Evolutionary conservation across 2,797 vertebrate genomes (phyloP), one percentile per base, ranked within the genome.

Genomic region (Argyrosomus regius): DNA sequence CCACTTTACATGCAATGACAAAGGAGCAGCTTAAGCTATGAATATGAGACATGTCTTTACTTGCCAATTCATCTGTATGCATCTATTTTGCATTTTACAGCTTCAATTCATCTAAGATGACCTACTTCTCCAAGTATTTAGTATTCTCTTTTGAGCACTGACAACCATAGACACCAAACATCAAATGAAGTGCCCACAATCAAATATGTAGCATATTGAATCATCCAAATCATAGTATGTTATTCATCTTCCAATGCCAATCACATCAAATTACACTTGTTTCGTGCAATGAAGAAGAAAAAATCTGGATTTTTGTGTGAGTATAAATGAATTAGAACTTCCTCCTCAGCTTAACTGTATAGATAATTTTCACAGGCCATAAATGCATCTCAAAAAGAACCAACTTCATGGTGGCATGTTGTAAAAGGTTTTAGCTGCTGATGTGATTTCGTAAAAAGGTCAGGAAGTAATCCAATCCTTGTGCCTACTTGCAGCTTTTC

Each of bases 401-500:
- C n/a, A 81, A 87, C 88, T 90, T 82, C 72, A 82, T 4, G 65
- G 72, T 72, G 72, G 72, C 72, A 67, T 17, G 2, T 66, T 79
- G 72, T 64, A 59, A 87, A 74, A 82, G 79, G 81, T 78, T 89
- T 86, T 67, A 87, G 73, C 75, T 83, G 81, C 81, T 87, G 73
- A 58, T 45, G 48, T 10, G 67, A 88, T 85, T 91, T 75, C 41
- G 59, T 18, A 73, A 87, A 39, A 90, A 91, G 85, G 86, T 90
- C 81, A 89, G 53, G 75, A 91, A 86, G 83, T 76, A 89, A 87
- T 84, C 80, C 84, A 77, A 54, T 81, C 85, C 65, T 84, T 87
- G 65, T 58, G 71, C 80, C 84, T 63, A 77, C 81, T 66, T 72
- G 53, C 61, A 53, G 53, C 17, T 65, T 65, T 76, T 66, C 52